Evolutionary conservation across 2,888 invertebrate genomes (phyloP).

Genomic region (Dasypogon diadema): DNA sequence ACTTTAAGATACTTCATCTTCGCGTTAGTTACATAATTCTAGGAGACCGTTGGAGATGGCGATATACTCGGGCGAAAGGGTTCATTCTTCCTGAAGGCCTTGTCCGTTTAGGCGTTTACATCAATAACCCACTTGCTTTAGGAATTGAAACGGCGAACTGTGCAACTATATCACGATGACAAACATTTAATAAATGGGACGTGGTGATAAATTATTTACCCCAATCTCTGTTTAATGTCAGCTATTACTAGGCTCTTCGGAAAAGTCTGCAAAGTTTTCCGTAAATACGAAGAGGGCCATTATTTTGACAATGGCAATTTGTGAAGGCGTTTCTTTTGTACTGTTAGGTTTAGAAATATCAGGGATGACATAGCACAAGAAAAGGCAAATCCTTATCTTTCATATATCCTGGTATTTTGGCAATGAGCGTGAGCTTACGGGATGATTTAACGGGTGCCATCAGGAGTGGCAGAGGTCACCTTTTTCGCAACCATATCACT

Average conservation of each 20-base stretch:
- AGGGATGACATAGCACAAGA: constrained; percentile 39
- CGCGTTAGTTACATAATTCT: constrained; percentile 24
- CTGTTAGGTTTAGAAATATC: constrained; percentile 19
- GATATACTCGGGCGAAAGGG: too few relatives aligned
- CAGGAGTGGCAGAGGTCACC: constrained; percentile 47
- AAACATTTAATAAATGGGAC: constrained; percentile 51
- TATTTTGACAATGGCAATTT: constrained; percentile 50
- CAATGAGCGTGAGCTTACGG: constrained; percentile 48
- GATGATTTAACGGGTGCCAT: constrained; percentile 50
- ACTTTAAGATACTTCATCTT: constrained; percentile 29
- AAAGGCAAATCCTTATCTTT: constrained; percentile 51
- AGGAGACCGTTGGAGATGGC: background rate
- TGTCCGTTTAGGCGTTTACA: background rate
- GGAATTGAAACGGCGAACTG: background rate
- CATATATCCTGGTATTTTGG: constrained; percentile 46
- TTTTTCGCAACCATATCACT: constrained; percentile 3
- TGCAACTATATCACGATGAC: constrained; percentile 44
- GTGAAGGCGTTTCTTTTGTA: constrained; percentile 48
- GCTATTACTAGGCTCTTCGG: constrained; percentile 50
- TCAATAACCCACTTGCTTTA: background rate
- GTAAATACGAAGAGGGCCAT: constrained; percentile 35
- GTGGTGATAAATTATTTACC: constrained; percentile 51
- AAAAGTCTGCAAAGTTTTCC: constrained; percentile 31
- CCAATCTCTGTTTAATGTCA: constrained; percentile 51
- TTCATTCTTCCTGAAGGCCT: background rate